Base-by-base conservation (phyloP, 1,140 invertebrate species). In the Achatina immaculata region DNA sequence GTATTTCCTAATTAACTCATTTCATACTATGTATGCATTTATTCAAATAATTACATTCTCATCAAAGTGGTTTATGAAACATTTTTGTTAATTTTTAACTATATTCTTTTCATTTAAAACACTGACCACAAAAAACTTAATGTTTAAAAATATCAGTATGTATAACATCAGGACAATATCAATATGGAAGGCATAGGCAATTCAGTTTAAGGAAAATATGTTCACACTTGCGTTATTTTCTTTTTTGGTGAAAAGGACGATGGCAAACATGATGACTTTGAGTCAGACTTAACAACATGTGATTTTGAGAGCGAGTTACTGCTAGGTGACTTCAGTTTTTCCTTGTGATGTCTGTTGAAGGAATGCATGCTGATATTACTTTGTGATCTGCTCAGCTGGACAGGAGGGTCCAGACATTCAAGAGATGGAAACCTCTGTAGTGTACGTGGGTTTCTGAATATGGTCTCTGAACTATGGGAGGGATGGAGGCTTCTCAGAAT, bases 381-480 rank as follows among this genome's bases (percentile, higher is more conserved):
- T 36, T 40, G 28, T 16, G 76, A 80, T 16, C 78, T 62, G 36
- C 51, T 62, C 19, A 84, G 11, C 19, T 43, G 31, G 1, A 78
- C 40, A 11, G 83, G 83, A 74, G 77, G 81, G 77, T 84, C 83
- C 24, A 84, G 38, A 48, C 80, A 73, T 55, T 84, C 83, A 19
- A 84, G 65, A 38, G 83, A 84, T 7, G 75, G 81, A 7, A 81
- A 45, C 16, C 82, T 79, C 40, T 69, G 24, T 71, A 73, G 14
- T 43, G 62, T 7, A 16, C 51, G 36, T 40, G 51, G 75, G 28
- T 68, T 66, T 51, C 65, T 83, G 1, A 19, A 79, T 28, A 83
- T 36, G 65, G 66, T 78, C 19, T 82, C 72, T 19, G 65, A 65
- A 62, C 83, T 83, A 16, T 71, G 45, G 24, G 78, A 77, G 24